Evolutionary conservation across 2,797 vertebrate genomes (phyloP).

Genomic region (Anguilla pacifica): DNA sequence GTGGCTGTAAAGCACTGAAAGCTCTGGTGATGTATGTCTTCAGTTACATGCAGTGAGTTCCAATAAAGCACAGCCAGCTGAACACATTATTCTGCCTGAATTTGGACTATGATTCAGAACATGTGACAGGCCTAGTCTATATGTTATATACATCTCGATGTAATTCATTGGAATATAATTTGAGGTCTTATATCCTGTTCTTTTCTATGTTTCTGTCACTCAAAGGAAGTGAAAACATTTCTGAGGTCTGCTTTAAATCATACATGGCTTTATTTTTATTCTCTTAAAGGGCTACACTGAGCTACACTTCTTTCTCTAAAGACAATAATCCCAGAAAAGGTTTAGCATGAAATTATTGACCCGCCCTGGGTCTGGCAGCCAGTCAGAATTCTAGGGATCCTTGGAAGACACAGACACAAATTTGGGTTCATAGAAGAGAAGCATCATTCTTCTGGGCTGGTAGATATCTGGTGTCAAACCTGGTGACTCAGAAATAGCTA

Average conservation of each 20-base stretch:
- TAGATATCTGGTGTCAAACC: not conserved
- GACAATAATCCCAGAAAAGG: not conserved
- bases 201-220: not conserved
- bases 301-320: not conserved
- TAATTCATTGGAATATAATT: not conserved
- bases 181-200: conserved; percentile 1
- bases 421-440: not conserved
- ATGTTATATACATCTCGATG: not conserved
- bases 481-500: not conserved
- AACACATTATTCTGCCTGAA: not conserved
- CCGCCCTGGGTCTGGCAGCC: not conserved
- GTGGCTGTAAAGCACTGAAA: not conserved
- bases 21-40: not conserved
- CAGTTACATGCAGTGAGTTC: not conserved
- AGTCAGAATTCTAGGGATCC: not conserved
- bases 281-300: conserved; percentile 2
- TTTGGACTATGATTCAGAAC: not conserved
- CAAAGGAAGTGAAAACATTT: not conserved
- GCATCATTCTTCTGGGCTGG: not conserved
- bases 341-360: not conserved
- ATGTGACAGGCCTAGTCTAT: conserved; percentile 2
- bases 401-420: not conserved
- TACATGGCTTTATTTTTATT: not conserved
- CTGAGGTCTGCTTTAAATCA: conserved; percentile 11
- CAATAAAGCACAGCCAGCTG: not conserved